Evolutionary conservation across 2,888 invertebrate genomes (phyloP).

Genomic region (Pyrrhosoma nymphula): DNA sequence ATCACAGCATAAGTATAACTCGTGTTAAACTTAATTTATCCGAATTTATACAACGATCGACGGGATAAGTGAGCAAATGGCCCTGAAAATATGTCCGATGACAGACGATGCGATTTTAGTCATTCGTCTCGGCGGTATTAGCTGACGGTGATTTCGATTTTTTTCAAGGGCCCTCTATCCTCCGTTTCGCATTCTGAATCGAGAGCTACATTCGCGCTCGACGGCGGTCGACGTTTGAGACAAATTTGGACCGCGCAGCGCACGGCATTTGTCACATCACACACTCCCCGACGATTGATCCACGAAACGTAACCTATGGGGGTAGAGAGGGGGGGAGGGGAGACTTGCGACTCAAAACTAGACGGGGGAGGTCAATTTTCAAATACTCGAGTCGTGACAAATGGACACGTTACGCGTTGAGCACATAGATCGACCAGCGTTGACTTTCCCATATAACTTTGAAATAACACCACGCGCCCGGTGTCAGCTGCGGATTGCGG

Average conservation of each 20-base stretch:
- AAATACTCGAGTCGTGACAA: conserved; percentile 13
- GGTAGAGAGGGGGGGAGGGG: background rate
- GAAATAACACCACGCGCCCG: background rate
- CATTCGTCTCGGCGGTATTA: background rate
- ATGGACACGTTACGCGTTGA: background rate
- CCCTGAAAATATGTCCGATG: background rate
- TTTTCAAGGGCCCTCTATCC: background rate
- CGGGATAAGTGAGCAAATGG: background rate
- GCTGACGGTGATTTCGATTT: background rate
- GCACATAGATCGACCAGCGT: background rate
- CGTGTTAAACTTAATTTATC: no score
- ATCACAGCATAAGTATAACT: no score
- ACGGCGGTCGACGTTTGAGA: background rate
- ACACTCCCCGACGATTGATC: background rate
- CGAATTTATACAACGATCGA: no score
- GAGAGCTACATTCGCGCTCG: background rate
- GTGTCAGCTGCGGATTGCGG: background rate
- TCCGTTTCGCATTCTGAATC: background rate
- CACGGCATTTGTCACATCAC: background rate
- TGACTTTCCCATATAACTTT: background rate
- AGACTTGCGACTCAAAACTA: background rate
- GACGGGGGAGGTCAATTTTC: background rate
- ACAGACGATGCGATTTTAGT: background rate
- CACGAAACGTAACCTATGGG: background rate
- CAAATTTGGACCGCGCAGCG: background rate